phyloP scores from a whole-genome alignment of 1,140 invertebrate genomes.

The Drepana arcuata region DNA sequence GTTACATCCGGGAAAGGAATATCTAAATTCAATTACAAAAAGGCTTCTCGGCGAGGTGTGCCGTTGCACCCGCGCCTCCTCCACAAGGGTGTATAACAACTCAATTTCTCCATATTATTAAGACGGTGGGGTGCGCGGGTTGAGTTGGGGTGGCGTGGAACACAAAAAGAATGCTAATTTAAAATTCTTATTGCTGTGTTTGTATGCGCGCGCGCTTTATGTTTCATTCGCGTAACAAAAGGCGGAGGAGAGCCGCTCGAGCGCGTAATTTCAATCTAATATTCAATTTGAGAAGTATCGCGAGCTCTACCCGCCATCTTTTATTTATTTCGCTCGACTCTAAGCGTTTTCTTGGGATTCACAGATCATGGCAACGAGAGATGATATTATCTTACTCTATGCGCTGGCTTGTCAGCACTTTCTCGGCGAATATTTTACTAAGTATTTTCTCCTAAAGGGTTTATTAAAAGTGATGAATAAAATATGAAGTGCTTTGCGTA shows the following conservation, averaged over 20 bases:
- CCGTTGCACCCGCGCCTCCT: slow-evolving; percentile 60
- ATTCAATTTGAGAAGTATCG: slow-evolving; percentile 64
- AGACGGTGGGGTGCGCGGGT: slow-evolving; percentile 48
- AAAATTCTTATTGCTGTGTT: slow-evolving; percentile 66
- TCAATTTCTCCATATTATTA: slow-evolving; percentile 69
- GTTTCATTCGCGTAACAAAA: slow-evolving; percentile 62
- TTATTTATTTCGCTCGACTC: slow-evolving; percentile 50
- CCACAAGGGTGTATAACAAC: slow-evolving; percentile 66
- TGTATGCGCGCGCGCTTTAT: slow-evolving; percentile 63
- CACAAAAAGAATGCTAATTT: slow-evolving; percentile 71
- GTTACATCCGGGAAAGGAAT: slow-evolving; percentile 56
- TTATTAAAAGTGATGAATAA: too few species aligned
- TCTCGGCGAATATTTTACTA: too few species aligned
- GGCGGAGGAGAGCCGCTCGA: slow-evolving; percentile 45
- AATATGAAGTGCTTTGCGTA: too few species aligned
- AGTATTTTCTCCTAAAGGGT: too few species aligned
- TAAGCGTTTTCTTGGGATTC: slow-evolving; percentile 39
- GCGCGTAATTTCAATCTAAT: slow-evolving; percentile 69
- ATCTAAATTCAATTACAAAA: slow-evolving; percentile 71
- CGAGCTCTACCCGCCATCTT: slow-evolving; percentile 41
- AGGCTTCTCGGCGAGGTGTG: slow-evolving; percentile 55
- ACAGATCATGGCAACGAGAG: slow-evolving; percentile 24
- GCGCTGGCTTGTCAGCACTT: neutral
- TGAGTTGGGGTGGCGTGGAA: slow-evolving; percentile 43
- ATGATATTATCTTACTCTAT: neutral